Base-by-base conservation (phyloP, 2,797 vertebrate species). In the Tympanoctomys barrerae region DNA sequence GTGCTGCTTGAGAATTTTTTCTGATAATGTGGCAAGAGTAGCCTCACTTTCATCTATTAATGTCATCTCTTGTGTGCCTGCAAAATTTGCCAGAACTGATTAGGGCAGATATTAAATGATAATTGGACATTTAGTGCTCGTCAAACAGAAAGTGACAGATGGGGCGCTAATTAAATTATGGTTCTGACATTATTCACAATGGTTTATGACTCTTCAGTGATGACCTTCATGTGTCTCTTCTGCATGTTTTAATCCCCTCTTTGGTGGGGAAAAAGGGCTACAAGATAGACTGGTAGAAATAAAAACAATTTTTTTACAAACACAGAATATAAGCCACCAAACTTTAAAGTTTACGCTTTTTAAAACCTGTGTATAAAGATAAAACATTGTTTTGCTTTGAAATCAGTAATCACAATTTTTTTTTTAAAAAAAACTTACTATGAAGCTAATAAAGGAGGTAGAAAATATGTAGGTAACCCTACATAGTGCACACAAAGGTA, bases 41-140 rank as follows among this genome's bases (percentile, higher is more conserved):
- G 97, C 98, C 89, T 98, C 98, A 99, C 98, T 99, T 98, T 97
- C 98, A 98, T 99, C 98, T 99, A 99, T 99, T 99, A 99, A 98
- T 98, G 98, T 98, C 98, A 99, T 98, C 98, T 99, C 98, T 98
- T 98, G 98, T 98, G 98, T 99, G 99, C 98, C 99, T 98, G 98
- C 54, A 97, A 99, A 99, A 99, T 99, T 99, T 99, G 99, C 99
- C 99, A 99, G 99, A 99, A 99, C 99, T 99, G 99, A 99, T 99
- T 99, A 99, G 99, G 99, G 99, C 99, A 99, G 99, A 99, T 99
- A 99, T 99, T 99, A 99, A 99, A 99, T 98, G 99, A 99, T 99
- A 99, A 99, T 99, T 99, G 99, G 99, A 99, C 99, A 99, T 99
- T 99, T 99, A 99, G 99, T 98, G 99, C 99, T 99, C 99, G 98